Base-by-base conservation (phyloP, 2,888 invertebrate species). In the Synanthedon myopaeformis region DNA sequence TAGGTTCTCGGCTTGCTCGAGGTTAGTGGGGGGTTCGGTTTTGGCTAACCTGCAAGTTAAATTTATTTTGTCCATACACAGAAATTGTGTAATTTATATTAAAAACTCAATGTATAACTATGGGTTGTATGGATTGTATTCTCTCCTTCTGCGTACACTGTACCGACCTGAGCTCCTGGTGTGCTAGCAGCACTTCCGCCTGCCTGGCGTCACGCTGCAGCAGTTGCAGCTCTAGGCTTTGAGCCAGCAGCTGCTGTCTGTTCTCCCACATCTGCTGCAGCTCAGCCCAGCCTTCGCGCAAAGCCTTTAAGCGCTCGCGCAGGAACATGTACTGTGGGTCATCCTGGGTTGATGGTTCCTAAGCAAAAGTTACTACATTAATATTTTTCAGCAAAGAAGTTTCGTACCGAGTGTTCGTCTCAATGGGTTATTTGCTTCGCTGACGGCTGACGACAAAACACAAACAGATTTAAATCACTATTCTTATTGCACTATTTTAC, bases 271-370 rank as follows among this genome's bases (percentile, higher is more conserved):
- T 99, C 87, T 99, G 97, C 73, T 98, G 96, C 57, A 99, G 89
- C 76, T 99, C 99, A 60, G 97, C 96, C 99, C 99, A 99, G 56
- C 99, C 99, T 85, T 98, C 98, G 80, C 98, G 96, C 54, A 99
- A 88, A 0, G 99, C 99, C 90, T 97, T 98, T 63, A 99, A 89
- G 51, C 99, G 92, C 87, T 99, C 98, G 58, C 99, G 92, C 69
- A 99, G 89, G 95, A 99, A 99, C 99, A 99, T 99, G 89, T 99
- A 99, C 82, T 99, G 99, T 49, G 99, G 97, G 88, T 99, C 99
- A 82, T 97, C 94, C 78, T 96, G 92, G 62, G 97, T 93, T 42
- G 92, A 92, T 42, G 94, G 94, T 70, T 94, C 94, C 89, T 90
- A 58, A 14, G 12, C 35, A 35, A 35, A 35, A 35, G 10, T 10